These are phyloP conservation scores for Rhyacophila brunnea DNA, from an alignment of 1,140 invertebrate genomes.

Conservation along the genomic window DNA sequence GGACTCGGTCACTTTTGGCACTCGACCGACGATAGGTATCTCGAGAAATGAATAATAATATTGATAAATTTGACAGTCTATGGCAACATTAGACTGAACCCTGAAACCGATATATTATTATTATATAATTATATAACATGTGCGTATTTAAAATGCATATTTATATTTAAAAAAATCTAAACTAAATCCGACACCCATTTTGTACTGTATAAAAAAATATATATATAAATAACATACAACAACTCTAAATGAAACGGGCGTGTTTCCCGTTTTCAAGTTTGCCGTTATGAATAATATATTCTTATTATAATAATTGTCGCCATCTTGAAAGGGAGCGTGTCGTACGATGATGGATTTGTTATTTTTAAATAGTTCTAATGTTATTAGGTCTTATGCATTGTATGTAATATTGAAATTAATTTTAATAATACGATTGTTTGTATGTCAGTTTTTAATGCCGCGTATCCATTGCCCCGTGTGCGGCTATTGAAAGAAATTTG, in stretches of 20 bases:
- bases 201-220: slow-evolving; percentile 2
- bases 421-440: not conserved
- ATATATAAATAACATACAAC: not conserved
- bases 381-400: slow-evolving; percentile 25
- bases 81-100: not conserved
- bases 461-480: too few relatives aligned
- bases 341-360: slow-evolving; percentile 20
- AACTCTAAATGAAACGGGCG: not conserved
- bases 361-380: slow-evolving; percentile 28
- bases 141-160: too few relatives aligned
- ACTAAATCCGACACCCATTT: slow-evolving; percentile 2
- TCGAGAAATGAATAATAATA: too few relatives aligned
- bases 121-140: not conserved
- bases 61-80: slow-evolving; percentile 11
- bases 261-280: too few relatives aligned
- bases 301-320: too few relatives aligned
- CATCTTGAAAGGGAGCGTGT: too few relatives aligned
- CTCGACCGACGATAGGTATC: too few relatives aligned
- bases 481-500: too few relatives aligned
- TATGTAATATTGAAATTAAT: slow-evolving; percentile 4
- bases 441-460: too few relatives aligned
- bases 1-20: too few relatives aligned
- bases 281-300: too few relatives aligned
- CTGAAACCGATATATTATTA: not conserved
- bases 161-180: not conserved